A percentile compares a stretch with the other conserved stretches of the same genome.
Conservation (phyloP, 2,113 vertebrate species). For the Epinephelus cyanopodus region DNA sequence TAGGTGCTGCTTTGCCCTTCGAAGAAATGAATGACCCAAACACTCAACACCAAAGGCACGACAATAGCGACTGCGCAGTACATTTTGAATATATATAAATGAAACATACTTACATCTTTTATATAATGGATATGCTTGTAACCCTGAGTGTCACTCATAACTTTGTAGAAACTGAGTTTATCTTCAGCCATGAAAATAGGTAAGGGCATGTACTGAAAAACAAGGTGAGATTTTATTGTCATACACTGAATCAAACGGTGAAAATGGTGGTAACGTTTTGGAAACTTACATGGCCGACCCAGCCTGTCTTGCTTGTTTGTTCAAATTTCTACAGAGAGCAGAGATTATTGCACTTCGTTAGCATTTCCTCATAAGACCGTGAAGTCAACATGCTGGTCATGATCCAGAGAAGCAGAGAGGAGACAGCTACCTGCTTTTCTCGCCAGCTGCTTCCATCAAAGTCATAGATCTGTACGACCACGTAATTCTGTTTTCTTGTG, state of each 20-base stretch:
- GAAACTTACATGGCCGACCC: conserved; percentile 94
- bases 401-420: background rate
- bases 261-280: background rate
- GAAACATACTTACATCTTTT: conserved; percentile 76
- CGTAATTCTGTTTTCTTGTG: conserved; percentile 92
- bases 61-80: background rate
- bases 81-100: background rate
- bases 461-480: conserved; percentile 92
- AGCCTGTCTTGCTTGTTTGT: conserved; percentile 93
- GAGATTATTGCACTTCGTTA: conserved; percentile 28
- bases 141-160: conserved; percentile 92
- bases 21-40: conserved; percentile 45
- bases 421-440: conserved; percentile 87
- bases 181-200: conserved; percentile 92
- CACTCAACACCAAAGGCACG: conserved; percentile 3
- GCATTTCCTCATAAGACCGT: background rate
- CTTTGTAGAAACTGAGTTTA: conserved; percentile 93
- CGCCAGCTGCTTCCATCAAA: conserved; percentile 87
- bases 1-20: conserved; percentile 89
- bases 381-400: background rate
- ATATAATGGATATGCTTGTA: conserved; percentile 97
- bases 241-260: background rate
- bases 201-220: conserved; percentile 91
- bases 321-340: conserved; percentile 85
- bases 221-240: conserved; percentile 41